Evolutionary conservation across 1,140 invertebrate genomes (phyloP).

Genomic region (Bombus difficillimus): DNA sequence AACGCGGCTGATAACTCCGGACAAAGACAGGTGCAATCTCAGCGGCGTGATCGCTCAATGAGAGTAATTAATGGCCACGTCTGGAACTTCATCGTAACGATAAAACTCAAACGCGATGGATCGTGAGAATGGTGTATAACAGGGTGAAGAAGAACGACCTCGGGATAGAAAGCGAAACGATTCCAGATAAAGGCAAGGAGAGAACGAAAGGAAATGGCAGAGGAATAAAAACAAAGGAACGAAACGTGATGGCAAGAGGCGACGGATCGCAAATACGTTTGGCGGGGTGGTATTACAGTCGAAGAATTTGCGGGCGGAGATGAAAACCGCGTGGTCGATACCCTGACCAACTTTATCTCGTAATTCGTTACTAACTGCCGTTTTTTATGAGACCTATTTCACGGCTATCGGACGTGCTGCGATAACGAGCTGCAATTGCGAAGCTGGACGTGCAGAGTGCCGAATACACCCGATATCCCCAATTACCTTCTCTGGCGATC

Average conservation of each 20-base stretch:
- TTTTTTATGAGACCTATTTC: constrained; percentile 42
- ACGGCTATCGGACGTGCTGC: constrained; percentile 23
- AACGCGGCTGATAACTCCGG: constrained; percentile 33
- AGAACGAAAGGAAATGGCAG: not conserved
- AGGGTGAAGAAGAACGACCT: not conserved
- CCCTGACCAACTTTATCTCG: constrained; percentile 59
- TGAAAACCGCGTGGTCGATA: constrained; percentile 45
- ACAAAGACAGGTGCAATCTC: constrained; percentile 64
- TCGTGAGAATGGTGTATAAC: too few species aligned
- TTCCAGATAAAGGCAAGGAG: not conserved
- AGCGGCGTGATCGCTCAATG: constrained; percentile 56
- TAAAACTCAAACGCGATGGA: constrained; percentile 11
- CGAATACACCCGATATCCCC: constrained; percentile 30
- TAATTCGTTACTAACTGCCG: constrained; percentile 53
- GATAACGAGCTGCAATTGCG: constrained; percentile 37
- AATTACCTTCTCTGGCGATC: constrained; percentile 11
- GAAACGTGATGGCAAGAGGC: not conserved
- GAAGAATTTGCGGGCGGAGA: constrained; percentile 15
- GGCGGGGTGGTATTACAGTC: not conserved
- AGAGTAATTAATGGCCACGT: constrained; percentile 71
- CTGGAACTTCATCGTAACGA: constrained; percentile 51
- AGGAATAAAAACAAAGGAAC: not conserved
- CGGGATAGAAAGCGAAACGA: not conserved
- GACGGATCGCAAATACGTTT: not conserved
- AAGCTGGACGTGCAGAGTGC: not conserved